phyloP scores from a whole-genome alignment of 2,113 vertebrate genomes.

The Glaucomys volans region DNA sequence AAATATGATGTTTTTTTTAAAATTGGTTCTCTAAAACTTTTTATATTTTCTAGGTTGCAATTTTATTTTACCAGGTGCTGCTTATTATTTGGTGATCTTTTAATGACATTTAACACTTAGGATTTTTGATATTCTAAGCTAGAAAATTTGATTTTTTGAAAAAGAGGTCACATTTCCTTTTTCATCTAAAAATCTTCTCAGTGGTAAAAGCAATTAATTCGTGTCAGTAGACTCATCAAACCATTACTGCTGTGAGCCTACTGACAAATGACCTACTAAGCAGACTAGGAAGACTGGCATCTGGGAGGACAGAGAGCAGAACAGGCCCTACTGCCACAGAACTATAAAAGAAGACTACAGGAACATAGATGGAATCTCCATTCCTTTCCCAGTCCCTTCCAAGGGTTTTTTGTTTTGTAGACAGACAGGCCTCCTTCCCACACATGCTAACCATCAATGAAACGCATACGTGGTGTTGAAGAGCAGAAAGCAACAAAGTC shows the following conservation, averaged over 20 bases:
- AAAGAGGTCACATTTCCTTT: neutral
- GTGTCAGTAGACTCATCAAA: neutral
- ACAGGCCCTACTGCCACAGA: neutral
- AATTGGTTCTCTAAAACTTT: neutral
- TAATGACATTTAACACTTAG: neutral
- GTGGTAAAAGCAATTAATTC: neutral
- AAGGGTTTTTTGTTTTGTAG: neutral
- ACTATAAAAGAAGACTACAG: neutral
- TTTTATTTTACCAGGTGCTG: neutral
- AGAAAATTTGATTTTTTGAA: neutral
- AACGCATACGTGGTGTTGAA: slow-evolving; percentile 77
- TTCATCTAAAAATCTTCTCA: neutral
- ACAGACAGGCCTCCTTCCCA: neutral
- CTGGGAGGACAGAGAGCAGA: neutral
- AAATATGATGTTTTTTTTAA: neutral
- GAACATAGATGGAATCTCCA: neutral
- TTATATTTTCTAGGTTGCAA: neutral
- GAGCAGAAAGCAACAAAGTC: slow-evolving; percentile 89
- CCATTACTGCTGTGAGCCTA: neutral
- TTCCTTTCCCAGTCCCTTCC: neutral
- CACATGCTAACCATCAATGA: neutral
- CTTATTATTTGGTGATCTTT: neutral
- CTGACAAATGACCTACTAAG: neutral
- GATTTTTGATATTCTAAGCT: neutral
- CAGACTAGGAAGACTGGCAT: neutral